Percentiles rank a stretch among this genome's conserved stretches.
Conservation (phyloP, 2,888 invertebrate genomes). For the Plagodis dolabraria region DNA sequence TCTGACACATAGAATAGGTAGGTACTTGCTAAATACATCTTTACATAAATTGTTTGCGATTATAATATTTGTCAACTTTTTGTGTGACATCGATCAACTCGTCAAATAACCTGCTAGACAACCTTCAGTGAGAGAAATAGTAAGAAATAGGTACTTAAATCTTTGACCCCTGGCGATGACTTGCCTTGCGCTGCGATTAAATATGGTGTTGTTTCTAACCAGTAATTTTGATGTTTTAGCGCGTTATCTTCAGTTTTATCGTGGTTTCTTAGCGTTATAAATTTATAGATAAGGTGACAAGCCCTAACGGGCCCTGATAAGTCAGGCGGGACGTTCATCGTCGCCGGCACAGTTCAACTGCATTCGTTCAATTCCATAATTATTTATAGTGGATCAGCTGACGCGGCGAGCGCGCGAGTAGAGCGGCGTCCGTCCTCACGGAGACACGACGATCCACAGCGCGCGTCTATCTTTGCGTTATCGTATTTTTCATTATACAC, state of each 20-base stretch:
- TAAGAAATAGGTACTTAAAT: slow-evolving; percentile 3
- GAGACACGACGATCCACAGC: slow-evolving; percentile 32
- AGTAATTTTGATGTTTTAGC: background rate
- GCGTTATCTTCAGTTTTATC: slow-evolving; percentile 8
- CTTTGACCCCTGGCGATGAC: slow-evolving; percentile 10
- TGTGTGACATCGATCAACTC: slow-evolving; percentile 1
- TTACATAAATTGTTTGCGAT: background rate
- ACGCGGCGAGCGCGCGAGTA: slow-evolving; percentile 44
- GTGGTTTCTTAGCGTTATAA: slow-evolving; percentile 13
- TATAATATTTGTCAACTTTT: slow-evolving; percentile 2
- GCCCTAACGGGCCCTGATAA: slow-evolving; percentile 1
- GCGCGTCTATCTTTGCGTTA: slow-evolving; percentile 35
- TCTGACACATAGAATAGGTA: too few species aligned
- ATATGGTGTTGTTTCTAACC: slow-evolving; percentile 9
- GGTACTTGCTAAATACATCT: background rate
- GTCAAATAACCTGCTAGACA: background rate
- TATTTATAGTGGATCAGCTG: slow-evolving; percentile 84
- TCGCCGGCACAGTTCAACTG: slow-evolving; percentile 49
- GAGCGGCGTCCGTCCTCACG: slow-evolving; percentile 29
- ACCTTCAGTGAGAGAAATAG: slow-evolving; percentile 6
- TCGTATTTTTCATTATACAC: slow-evolving; percentile 53
- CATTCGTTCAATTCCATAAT: slow-evolving; percentile 73
- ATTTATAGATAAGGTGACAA: slow-evolving; percentile 18
- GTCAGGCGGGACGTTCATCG: slow-evolving; percentile 9
- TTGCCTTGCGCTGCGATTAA: background rate